phyloP scores from a whole-genome alignment of 2,113 vertebrate genomes.

The Archilochus colubris region DNA sequence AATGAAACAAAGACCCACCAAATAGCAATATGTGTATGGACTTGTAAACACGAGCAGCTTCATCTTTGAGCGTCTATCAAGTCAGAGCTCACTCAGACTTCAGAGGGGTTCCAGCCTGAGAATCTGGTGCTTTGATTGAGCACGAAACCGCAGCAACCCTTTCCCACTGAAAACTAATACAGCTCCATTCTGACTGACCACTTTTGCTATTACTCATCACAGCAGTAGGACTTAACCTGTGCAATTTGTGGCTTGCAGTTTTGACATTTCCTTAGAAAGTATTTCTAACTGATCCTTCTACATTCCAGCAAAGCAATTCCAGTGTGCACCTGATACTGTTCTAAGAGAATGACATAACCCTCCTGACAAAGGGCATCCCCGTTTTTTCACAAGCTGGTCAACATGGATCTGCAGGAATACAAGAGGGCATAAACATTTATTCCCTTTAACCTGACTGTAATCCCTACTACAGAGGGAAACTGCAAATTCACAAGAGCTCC shows the following conservation, averaged over 20 bases:
- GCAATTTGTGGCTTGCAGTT: background rate
- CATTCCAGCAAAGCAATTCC: background rate
- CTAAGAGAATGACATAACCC: background rate
- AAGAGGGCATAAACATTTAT: background rate
- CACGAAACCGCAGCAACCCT: background rate
- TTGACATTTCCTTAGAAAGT: background rate
- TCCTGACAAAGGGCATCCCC: background rate
- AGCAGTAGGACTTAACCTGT: background rate
- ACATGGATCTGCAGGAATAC: background rate
- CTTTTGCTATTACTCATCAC: background rate
- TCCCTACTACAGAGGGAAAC: background rate
- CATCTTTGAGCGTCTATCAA: background rate
- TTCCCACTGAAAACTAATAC: background rate
- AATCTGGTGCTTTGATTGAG: background rate
- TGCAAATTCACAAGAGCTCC: background rate
- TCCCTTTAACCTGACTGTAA: background rate
- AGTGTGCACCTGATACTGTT: rapidly evolving
- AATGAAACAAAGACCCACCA: background rate
- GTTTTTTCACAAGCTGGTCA: background rate
- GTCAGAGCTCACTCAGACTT: background rate
- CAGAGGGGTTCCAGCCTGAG: background rate
- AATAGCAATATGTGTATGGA: background rate
- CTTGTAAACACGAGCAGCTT: slow-evolving; percentile 5
- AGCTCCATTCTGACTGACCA: background rate
- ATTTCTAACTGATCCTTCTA: background rate